Base-by-base conservation (phyloP, 2,888 invertebrate species). In the Achlya flavicornis region DNA sequence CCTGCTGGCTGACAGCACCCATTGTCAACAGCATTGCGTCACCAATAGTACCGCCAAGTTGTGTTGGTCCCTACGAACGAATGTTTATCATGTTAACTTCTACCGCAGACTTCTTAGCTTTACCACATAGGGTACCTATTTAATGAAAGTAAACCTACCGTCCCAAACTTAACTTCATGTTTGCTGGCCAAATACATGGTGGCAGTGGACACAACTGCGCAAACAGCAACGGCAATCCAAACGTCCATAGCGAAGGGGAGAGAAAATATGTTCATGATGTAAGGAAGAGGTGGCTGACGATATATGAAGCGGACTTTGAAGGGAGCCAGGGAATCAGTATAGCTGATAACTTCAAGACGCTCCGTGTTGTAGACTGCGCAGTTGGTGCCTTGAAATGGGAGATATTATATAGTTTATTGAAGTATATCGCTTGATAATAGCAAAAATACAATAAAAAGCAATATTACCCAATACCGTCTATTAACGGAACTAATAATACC, bases 211-310 rank as follows among this genome's bases (percentile, higher is more conserved):
- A 93, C 69, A 1, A 85, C 64, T 0, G 94, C 80, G 57, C 95
- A 84, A 0, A 89, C 73, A 1, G 87, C 86, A 43, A 92, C 87
- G 0, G 94, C 92, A 6, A 94, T 77, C 96, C 96, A 96, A 0
- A 96, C 96, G 3, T 87, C 81, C 2, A 81, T 82, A 4, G 94
- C 90, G 80, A 96, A 96, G 0, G 96, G 95, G 12, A 96, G 82
- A 12, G 92, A 90, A 83, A 95, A 96, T 57, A 96, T 94, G 72
- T 96, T 96, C 38, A 93, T 86, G 0, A 95, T 94, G 66, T 94
- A 95, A 0, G 96, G 95, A 2, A 96, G 85, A 0, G 95, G 94
- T 0, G 96, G 96, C 73, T 95, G 95, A 3, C 95, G 94, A 77
- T 96, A 96, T 64, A 96, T 84, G 77, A 96, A 95, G 58, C 88